Evolutionary conservation across 2,888 invertebrate species (phyloP), one percentile per base, ranked within the genome.

Genomic region (Lapara coniferarum): DNA sequence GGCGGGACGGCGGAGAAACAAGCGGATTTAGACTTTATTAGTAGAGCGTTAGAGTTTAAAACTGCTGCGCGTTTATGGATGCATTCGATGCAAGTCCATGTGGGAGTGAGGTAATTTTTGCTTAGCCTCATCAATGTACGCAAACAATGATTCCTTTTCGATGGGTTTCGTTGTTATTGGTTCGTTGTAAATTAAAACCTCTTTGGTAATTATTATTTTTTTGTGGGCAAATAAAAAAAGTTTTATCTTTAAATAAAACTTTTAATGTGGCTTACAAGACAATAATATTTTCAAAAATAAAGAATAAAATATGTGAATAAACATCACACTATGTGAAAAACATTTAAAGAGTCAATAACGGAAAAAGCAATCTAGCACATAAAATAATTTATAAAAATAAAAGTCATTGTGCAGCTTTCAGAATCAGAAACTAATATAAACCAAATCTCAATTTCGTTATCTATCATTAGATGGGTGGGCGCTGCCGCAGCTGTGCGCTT

Each of bases 61-160:
- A 74, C 82, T 0, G 19, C 7, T 10, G 53, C 53, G 7, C 0
- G 44, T 12, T 67, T 67, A 13, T 19, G 37, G 74, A 76, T 92
- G 92, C 92, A 91, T 89, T 86, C 79, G 85, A 78, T 91, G 91
- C 92, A 92, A 84, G 85, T 85, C 78, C 74, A 77, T 85, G 85
- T 85, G 83, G 86, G 86, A 86, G 88, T 85, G 81, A 88, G 89
- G 87, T 85, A 85, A 85, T 86, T 86, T 86, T 85, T 75, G 87
- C 87, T 90, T 90, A 92, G 90, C 89, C 89, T 88, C 84, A 85
- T 89, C 88, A 85, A 85, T 89, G 89, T 87, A 84, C 79, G 82
- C 82, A 58, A 51, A 58, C 57, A 57, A 52, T 57, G 52, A 66
- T 19, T 87, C 89, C 3, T 90, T 86, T 89, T 89, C 83, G 78